These are phyloP conservation scores for Serranochromis macrocephalus DNA, from an alignment of 2,113 vertebrate genomes.

Conservation along the genomic window DNA sequence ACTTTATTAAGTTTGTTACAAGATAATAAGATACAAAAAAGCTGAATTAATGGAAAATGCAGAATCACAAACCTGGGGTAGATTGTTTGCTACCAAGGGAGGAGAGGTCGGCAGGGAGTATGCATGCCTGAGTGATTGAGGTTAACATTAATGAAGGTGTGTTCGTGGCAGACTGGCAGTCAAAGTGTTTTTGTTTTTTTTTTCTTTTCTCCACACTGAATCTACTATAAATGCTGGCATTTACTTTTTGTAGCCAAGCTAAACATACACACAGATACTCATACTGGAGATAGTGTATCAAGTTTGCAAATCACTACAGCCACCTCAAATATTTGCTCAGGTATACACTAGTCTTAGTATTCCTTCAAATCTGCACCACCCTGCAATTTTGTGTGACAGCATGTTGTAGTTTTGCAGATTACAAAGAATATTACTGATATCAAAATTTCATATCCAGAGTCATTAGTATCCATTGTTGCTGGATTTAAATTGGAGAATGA, in stretches of 20 bases:
- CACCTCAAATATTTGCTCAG: constrained; percentile 51
- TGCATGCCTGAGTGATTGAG: constrained; percentile 26
- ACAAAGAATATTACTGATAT: neutral
- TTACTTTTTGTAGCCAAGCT: constrained; percentile 39
- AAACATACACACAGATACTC: constrained; percentile 37
- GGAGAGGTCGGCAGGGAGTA: constrained; percentile 11
- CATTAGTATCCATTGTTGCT: neutral
- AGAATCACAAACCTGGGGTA: neutral
- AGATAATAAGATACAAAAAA: neutral
- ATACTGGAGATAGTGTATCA: constrained; percentile 41
- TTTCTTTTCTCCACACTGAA: constrained; percentile 55
- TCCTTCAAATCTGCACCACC: neutral
- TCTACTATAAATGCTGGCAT: constrained; percentile 53
- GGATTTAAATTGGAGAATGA: neutral
- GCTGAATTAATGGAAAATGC: neutral
- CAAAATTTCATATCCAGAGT: neutral
- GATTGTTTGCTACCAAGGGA: neutral
- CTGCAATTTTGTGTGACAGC: neutral
- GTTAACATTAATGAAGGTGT: constrained; percentile 43
- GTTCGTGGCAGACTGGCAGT: constrained; percentile 41
- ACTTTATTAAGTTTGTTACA: neutral
- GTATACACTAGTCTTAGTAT: constrained; percentile 17
- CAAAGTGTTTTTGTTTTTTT: constrained; percentile 35
- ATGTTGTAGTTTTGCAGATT: neutral
- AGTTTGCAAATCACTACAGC: constrained; percentile 25